Percentiles rank a stretch among this genome's conserved stretches.
Evolutionary conservation across 2,797 vertebrate species (phyloP).

Genomic region (Arnoldichthys spilopterus): DNA sequence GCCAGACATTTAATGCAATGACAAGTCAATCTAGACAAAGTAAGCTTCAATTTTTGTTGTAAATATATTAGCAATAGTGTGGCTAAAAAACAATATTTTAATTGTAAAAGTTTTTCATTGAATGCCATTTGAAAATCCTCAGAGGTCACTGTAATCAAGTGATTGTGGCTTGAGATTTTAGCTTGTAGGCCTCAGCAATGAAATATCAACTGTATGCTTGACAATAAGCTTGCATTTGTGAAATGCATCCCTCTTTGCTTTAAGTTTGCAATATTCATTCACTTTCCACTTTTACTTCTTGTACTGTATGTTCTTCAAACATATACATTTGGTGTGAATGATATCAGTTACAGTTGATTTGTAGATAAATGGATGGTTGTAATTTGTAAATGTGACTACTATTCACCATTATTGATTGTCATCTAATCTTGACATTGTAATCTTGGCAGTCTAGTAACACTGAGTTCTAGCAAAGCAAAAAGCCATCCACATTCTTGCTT

Average conservation of each 20-base stretch:
- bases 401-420: not conserved
- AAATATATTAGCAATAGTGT: not conserved
- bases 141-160: slow-evolving; percentile 54
- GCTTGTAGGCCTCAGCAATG: slow-evolving; percentile 8
- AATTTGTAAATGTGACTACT: not conserved
- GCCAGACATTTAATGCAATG: slow-evolving; percentile 17
- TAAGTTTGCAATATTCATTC: not conserved
- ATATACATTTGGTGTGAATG: not conserved
- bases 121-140: not conserved
- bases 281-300: not conserved
- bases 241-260: not conserved
- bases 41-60: not conserved
- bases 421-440: not conserved
- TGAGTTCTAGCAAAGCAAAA: not conserved
- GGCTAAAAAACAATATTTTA: not conserved
- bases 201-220: not conserved
- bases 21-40: not conserved
- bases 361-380: not conserved
- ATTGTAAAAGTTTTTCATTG: not conserved
- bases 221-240: not conserved
- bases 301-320: not conserved
- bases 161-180: not conserved
- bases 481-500: not conserved
- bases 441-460: no score
- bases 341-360: not conserved